phyloP scores from a whole-genome alignment of 2,888 invertebrate species.

The Drosophila paranaensis region DNA sequence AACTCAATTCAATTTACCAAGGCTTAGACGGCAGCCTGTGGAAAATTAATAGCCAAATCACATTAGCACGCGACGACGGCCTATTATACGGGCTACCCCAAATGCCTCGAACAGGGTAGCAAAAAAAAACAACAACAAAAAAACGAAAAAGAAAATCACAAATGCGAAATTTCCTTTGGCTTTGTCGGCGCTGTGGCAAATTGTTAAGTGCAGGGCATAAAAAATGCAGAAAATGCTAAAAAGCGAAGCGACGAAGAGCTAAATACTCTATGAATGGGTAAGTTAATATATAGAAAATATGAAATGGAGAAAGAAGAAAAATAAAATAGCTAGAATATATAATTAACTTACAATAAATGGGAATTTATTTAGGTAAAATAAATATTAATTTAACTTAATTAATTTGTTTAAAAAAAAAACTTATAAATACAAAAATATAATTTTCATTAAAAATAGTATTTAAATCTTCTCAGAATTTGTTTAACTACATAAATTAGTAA shows the following conservation, averaged over 20 bases:
- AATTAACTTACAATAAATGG: too few relatives aligned
- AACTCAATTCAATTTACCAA: constrained; percentile 64
- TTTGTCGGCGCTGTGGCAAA: constrained; percentile 58
- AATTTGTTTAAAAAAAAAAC: too few relatives aligned
- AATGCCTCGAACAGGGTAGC: constrained; percentile 36
- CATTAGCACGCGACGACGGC: constrained; percentile 61
- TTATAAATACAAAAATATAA: too few relatives aligned
- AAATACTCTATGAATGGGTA: constrained; percentile 4
- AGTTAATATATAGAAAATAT: neutral
- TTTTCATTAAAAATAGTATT: too few relatives aligned
- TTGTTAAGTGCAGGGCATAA: constrained; percentile 53
- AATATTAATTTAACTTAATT: too few relatives aligned
- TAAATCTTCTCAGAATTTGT: too few relatives aligned
- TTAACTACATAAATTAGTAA: too few relatives aligned
- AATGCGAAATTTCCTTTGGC: constrained; percentile 53
- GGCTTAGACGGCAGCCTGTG: constrained; percentile 52
- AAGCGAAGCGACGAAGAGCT: neutral
- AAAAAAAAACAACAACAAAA: constrained; percentile 13
- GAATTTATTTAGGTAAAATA: too few relatives aligned
- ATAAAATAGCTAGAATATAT: neutral
- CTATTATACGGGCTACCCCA: constrained; percentile 47
- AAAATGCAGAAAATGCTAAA: constrained; percentile 21
- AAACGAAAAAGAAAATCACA: constrained; percentile 37
- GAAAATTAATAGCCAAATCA: constrained; percentile 66
- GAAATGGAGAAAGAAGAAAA: neutral